Evolutionary conservation across 2,888 invertebrate species (phyloP).

Genomic region (Drosophila tanythrix): DNA sequence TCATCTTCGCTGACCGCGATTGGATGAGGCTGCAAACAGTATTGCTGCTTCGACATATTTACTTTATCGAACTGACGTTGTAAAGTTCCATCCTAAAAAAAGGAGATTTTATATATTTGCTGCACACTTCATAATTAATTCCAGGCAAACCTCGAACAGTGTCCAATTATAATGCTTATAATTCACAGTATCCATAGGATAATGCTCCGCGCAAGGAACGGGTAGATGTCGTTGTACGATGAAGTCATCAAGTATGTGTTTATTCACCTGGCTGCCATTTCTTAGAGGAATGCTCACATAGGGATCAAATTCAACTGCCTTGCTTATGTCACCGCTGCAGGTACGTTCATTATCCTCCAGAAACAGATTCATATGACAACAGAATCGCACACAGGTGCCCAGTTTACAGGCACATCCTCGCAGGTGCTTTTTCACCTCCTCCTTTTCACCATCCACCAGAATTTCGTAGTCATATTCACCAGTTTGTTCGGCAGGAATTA

Average conservation of each 20-base stretch:
- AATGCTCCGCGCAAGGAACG: conserved; percentile 45
- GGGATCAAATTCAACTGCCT: conserved; percentile 9
- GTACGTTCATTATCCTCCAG: conserved; percentile 4
- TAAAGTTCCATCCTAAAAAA: conserved; percentile 38
- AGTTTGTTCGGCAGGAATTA: conserved; percentile 57
- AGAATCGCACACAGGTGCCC: conserved; percentile 79
- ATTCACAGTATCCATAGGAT: conserved; percentile 8
- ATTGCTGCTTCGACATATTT: conserved; percentile 28
- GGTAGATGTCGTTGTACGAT: conserved; percentile 41
- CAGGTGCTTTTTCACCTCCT: conserved; percentile 34
- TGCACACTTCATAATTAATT: too few species aligned
- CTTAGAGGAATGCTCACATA: conserved; percentile 28
- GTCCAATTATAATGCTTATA: conserved; percentile 32
- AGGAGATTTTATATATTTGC: neutral
- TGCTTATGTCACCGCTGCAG: conserved; percentile 13
- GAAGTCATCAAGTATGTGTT: conserved; percentile 33
- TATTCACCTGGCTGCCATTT: conserved; percentile 6
- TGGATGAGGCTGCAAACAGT: conserved; percentile 47
- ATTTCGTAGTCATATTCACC: conserved; percentile 58
- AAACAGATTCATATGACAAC: conserved; percentile 50
- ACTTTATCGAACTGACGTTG: neutral
- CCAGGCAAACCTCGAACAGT: conserved; percentile 34
- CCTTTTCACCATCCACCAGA: conserved; percentile 15
- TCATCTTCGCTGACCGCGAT: neutral
- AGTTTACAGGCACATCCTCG: conserved; percentile 76